Evolutionary conservation across 1,140 invertebrate genomes (phyloP).

Genomic region (Mactra quadrangularis): DNA sequence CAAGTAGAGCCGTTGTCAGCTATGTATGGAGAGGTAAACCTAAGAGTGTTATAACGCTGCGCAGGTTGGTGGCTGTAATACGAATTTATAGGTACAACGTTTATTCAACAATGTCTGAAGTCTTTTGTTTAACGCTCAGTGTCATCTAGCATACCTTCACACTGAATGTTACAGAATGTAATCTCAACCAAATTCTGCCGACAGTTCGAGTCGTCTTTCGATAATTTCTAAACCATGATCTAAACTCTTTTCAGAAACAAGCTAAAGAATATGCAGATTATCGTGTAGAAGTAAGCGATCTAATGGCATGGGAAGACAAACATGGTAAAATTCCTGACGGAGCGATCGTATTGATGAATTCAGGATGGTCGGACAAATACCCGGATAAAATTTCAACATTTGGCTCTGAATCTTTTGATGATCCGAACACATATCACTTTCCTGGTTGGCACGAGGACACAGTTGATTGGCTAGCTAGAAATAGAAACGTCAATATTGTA

Average conservation of each 20-base stretch:
- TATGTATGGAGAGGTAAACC: too few species aligned
- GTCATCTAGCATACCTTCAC: too few species aligned
- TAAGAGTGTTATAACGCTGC: too few species aligned
- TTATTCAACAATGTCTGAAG: too few species aligned
- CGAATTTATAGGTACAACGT: too few species aligned
- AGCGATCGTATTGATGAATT: constrained; percentile 76
- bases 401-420: constrained; percentile 45
- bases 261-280: constrained; percentile 66
- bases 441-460: constrained; percentile 71
- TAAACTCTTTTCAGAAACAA: constrained; percentile 47
- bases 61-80: too few species aligned
- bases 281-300: constrained; percentile 64
- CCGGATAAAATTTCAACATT: constrained; percentile 70
- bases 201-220: too few species aligned
- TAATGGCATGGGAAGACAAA: constrained; percentile 68
- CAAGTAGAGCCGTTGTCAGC: too few species aligned
- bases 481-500: constrained; percentile 65
- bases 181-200: too few species aligned
- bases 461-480: constrained; percentile 68
- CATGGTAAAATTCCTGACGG: constrained; percentile 70
- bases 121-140: too few species aligned
- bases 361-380: constrained; percentile 72
- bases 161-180: too few species aligned
- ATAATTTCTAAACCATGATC: too few species aligned
- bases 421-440: constrained; percentile 71